Conservation (phyloP, 2,888 invertebrate genomes). For the Eubasilissa splendida region DNA sequence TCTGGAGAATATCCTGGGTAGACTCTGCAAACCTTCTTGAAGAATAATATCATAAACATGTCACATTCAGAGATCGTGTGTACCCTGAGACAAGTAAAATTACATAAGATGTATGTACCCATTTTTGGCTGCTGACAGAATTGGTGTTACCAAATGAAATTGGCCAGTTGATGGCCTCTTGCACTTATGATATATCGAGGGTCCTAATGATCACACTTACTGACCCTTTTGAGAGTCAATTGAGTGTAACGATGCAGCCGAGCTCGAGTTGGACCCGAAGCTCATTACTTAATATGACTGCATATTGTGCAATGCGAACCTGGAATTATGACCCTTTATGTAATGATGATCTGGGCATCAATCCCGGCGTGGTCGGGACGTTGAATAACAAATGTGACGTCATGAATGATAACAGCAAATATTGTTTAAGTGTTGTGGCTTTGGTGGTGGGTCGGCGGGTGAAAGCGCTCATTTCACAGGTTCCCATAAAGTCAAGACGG, state of each 20-base stretch:
- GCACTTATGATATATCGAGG: background rate
- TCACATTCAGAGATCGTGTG: no score
- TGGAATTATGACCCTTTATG: conserved; percentile 23
- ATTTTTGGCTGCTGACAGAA: background rate
- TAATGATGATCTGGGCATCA: conserved; percentile 4
- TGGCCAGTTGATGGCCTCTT: conserved; percentile 13
- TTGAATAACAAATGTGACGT: no score
- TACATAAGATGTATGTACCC: no score
- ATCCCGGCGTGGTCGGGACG: background rate
- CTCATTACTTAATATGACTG: conserved; percentile 36
- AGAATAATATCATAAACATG: no score
- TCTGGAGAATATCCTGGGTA: no score
- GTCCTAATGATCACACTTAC: conserved; percentile 9
- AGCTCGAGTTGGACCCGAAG: background rate
- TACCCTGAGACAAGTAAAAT: no score
- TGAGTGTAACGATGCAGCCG: conserved; percentile 12
- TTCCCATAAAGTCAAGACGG: no score
- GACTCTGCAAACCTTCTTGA: no score
- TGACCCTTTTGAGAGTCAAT: conserved; percentile 38
- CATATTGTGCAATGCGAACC: conserved; percentile 34
- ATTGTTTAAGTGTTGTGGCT: no score
- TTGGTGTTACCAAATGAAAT: conserved; percentile 12
- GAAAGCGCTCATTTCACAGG: no score
- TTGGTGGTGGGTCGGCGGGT: no score
- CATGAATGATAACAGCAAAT: no score